Evolutionary conservation across 2,888 invertebrate genomes (phyloP).

Genomic region (Drosophila paucipuncta): DNA sequence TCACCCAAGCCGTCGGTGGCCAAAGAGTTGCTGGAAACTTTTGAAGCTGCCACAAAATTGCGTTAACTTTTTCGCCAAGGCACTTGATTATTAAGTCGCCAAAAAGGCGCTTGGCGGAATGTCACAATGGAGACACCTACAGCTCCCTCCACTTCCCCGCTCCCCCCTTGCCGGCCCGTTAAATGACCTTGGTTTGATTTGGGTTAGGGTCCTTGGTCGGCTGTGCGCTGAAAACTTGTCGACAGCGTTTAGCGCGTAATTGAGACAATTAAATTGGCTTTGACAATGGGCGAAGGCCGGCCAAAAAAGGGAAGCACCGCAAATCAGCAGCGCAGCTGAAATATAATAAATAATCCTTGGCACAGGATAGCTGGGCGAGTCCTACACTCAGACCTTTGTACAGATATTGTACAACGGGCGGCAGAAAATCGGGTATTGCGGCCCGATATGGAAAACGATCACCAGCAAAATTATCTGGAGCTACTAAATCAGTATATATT

Average conservation of each 20-base stretch:
- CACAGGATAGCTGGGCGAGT: neutral
- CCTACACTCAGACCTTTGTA: neutral
- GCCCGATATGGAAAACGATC: no score
- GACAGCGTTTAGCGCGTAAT: constrained; percentile 74
- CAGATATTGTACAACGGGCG: no score
- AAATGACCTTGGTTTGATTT: constrained; percentile 67
- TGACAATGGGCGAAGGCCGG: constrained; percentile 61
- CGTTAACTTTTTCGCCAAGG: constrained; percentile 76
- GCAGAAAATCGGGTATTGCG: no score
- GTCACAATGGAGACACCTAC: constrained; percentile 47
- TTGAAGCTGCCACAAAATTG: constrained; percentile 78
- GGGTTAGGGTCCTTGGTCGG: constrained; percentile 51
- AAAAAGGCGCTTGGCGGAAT: constrained; percentile 44
- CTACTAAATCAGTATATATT: no score
- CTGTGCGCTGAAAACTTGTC: constrained; percentile 42
- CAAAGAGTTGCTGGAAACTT: constrained; percentile 68
- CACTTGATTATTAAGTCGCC: constrained; percentile 69
- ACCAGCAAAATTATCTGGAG: no score
- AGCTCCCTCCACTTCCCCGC: neutral
- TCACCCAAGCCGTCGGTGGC: neutral
- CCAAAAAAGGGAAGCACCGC: constrained; percentile 43
- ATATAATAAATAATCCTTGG: constrained; percentile 66
- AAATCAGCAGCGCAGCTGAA: constrained; percentile 64
- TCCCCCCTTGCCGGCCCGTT: neutral
- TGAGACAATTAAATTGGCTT: constrained; percentile 80